Conservation (phyloP, 2,888 invertebrate species). For the Mactromeris polynyma region DNA sequence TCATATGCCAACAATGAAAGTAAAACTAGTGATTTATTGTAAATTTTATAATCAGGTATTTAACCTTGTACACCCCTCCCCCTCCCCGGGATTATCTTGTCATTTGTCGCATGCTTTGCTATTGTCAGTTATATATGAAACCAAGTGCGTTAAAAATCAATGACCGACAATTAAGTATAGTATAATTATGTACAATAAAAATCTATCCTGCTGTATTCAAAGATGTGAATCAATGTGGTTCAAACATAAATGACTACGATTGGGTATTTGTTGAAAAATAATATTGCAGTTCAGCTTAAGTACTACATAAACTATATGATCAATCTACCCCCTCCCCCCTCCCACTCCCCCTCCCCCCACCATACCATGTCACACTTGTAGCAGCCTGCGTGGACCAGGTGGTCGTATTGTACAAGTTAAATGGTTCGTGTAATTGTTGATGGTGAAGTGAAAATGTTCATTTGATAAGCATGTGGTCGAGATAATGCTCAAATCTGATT, state of each 20-base stretch:
- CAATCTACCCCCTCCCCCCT: background rate
- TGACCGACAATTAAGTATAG: background rate
- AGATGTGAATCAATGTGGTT: background rate
- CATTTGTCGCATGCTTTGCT: background rate
- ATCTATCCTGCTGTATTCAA: background rate
- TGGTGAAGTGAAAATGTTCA: slow-evolving; percentile 17
- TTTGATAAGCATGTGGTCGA: background rate
- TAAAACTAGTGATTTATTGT: background rate
- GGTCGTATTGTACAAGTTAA: slow-evolving; percentile 25
- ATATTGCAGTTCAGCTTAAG: background rate
- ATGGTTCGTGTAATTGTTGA: slow-evolving; percentile 40
- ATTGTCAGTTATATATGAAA: background rate
- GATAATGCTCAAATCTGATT: background rate
- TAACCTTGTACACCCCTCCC: background rate
- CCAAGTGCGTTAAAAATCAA: background rate
- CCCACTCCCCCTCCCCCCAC: background rate
- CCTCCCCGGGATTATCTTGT: background rate
- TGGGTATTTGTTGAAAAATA: background rate
- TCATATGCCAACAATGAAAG: background rate
- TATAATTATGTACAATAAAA: background rate
- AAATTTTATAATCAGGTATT: background rate
- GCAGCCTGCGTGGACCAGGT: background rate
- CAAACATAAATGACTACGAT: background rate
- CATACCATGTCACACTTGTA: background rate
- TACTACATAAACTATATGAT: background rate